Evolutionary conservation across 2,113 vertebrate genomes (phyloP), one percentile per base, ranked within the genome.

Genomic region (Cyprinodon variegatus): DNA sequence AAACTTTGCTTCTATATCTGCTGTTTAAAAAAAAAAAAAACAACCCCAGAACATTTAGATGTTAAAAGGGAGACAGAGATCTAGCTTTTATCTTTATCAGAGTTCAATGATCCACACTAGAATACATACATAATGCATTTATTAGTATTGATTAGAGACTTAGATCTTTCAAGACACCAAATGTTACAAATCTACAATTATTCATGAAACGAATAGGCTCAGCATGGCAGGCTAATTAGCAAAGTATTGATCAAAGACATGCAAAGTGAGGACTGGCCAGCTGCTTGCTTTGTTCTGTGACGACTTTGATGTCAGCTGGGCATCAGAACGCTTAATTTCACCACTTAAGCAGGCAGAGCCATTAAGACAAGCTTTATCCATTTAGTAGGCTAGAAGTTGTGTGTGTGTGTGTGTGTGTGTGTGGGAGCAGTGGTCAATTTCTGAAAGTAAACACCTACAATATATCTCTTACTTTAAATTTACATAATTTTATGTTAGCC

Each of bases 281-380:
- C 83, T 90, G 84, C 81, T 81, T 74, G 76, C 70, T 87, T 89
- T 91, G 90, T 90, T 85, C 68, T 78, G 57, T n/a, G 10, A 74
- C 8, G 77, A 83, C 91, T 89, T 93, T 90, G 88, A 91, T 91
- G 84, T 86, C 71, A 79, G 36, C 60, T 69, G 71, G 38, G 45
- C 74, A 78, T 71, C 77, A 81, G 80, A 71, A 67, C 12, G 53
- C 81, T 85, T 70, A 3, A 67, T 86, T 72, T 78, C 82, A 68
- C 75, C 72, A 68, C 79, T 84, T 86, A 48, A 89, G 82, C 84
- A 85, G 43, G 14, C 17, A 7, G 57, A 74, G 66, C 77, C 70
- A 86, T 70, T 62, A 75, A 61, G 11, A 68, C 69, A 37, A 20
- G 53, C 70, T 83, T 82, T 78, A 70, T 87, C 87, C 65, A 76